A percentile compares a stretch with the other conserved stretches of the same genome.
These are phyloP conservation scores for Harpegnathos saltator DNA, from an alignment of 1,140 invertebrate genomes.

Conservation along the genomic window DNA sequence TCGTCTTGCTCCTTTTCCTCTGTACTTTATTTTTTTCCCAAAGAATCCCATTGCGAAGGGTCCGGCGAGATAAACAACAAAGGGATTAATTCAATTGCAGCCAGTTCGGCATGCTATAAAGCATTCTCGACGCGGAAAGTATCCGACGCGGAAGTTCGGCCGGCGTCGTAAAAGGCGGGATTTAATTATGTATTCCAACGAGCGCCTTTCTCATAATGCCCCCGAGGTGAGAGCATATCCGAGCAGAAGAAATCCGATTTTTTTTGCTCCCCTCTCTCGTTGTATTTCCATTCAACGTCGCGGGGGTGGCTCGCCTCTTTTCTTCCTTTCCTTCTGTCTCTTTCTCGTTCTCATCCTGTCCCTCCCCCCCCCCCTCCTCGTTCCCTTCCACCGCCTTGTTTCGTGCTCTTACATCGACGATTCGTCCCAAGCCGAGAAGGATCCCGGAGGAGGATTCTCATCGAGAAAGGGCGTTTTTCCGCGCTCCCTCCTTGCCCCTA, in stretches of 20 bases:
- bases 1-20: not conserved
- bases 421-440: not conserved
- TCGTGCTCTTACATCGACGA: conserved; percentile 23
- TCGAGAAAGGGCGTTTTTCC: conserved; percentile 24
- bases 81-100: conserved; percentile 44
- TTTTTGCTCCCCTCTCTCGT: conserved; percentile 16
- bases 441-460: conserved; percentile 22
- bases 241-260: conserved; percentile 34
- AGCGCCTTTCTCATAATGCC: conserved; percentile 1
- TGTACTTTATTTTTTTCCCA: not conserved
- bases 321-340: too few relatives aligned
- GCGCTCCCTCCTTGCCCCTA: not conserved
- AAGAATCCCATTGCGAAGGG: not conserved
- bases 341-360: too few relatives aligned
- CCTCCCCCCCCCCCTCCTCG: too few relatives aligned
- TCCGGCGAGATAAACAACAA: conserved; percentile 29
- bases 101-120: conserved; percentile 15
- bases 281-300: conserved; percentile 46
- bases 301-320: not conserved
- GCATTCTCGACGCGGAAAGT: conserved; percentile 8
- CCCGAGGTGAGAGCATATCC: conserved; percentile 34
- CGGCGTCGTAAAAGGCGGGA: conserved; percentile 18
- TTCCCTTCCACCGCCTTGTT: conserved; percentile 8
- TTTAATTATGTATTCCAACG: conserved; percentile 58
- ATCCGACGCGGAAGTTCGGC: conserved; percentile 8